Evolutionary conservation across 1,140 invertebrate genomes (phyloP).

Genomic region (Aporrectodea caliginosa): DNA sequence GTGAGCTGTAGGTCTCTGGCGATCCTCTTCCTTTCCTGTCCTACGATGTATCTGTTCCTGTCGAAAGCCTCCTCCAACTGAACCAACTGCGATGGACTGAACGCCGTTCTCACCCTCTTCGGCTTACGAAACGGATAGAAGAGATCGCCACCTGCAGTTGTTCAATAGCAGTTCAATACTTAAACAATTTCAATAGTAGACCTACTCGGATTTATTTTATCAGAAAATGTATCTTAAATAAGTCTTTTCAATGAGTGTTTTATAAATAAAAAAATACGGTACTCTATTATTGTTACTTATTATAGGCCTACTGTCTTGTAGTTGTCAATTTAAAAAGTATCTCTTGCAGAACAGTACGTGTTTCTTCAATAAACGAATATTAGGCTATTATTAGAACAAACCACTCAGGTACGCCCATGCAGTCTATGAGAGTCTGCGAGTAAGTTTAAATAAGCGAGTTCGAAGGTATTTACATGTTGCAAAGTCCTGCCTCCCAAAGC

Average conservation of each 20-base stretch:
- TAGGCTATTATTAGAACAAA: too few species aligned
- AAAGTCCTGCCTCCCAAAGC: too few species aligned
- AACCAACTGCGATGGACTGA: constrained; percentile 91
- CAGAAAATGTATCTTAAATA: not conserved
- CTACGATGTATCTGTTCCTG: constrained; percentile 98
- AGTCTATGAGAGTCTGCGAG: too few species aligned
- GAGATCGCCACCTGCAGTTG: too few species aligned
- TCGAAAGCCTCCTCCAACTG: constrained; percentile 98
- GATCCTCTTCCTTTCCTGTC: constrained; percentile 93
- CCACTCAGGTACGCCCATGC: too few species aligned
- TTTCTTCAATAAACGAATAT: too few species aligned
- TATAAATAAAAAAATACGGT: not conserved
- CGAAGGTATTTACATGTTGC: too few species aligned
- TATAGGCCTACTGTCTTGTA: not conserved
- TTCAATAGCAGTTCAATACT: too few species aligned
- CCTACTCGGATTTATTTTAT: not conserved
- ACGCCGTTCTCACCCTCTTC: constrained; percentile 95
- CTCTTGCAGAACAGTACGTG: too few species aligned
- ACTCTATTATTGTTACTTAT: not conserved
- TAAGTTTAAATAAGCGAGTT: too few species aligned
- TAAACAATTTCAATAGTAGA: not conserved
- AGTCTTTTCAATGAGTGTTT: not conserved
- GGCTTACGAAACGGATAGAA: constrained; percentile 84
- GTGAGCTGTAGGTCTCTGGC: constrained; percentile 87
- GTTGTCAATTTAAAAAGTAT: not conserved